phyloP scores from a whole-genome alignment of 2,113 vertebrate genomes.

The Anseranas semipalmata region DNA sequence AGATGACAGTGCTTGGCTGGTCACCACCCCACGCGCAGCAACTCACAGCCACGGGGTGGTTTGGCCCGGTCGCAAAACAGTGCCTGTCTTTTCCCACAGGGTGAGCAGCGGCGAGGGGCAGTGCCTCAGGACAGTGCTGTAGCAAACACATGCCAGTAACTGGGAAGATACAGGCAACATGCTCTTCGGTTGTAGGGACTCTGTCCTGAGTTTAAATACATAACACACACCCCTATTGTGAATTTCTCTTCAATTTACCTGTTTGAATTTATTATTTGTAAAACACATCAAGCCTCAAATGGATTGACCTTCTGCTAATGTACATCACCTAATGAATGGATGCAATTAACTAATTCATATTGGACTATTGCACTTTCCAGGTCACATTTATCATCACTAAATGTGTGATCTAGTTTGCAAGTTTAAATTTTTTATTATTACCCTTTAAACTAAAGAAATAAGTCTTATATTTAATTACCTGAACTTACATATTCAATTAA shows the following conservation, averaged over 20 bases:
- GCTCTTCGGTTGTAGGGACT: background rate
- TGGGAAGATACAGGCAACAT: accelerated
- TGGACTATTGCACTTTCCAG: slow-evolving; percentile 74
- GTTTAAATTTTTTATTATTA: slow-evolving; percentile 86
- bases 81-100: accelerated
- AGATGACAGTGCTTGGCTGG: background rate
- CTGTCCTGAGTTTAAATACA: background rate
- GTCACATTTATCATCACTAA: slow-evolving; percentile 79
- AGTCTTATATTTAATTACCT: slow-evolving; percentile 80
- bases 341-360: slow-evolving; percentile 79
- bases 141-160: accelerated
- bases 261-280: slow-evolving; percentile 78
- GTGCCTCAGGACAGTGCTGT: accelerated
- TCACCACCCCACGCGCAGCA: background rate
- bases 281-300: slow-evolving; percentile 74
- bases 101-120: accelerated
- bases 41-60: accelerated
- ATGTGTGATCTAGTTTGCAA: slow-evolving; percentile 70
- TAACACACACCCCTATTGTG: background rate
- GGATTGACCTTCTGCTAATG: slow-evolving; percentile 82
- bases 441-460: slow-evolving; percentile 83
- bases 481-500: slow-evolving; percentile 83
- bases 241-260: slow-evolving; percentile 53
- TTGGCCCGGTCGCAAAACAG: background rate
- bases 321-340: slow-evolving; percentile 76